phyloP scores from a whole-genome alignment of 2,113 vertebrate species.

The Phrynocephalus versicolor region DNA sequence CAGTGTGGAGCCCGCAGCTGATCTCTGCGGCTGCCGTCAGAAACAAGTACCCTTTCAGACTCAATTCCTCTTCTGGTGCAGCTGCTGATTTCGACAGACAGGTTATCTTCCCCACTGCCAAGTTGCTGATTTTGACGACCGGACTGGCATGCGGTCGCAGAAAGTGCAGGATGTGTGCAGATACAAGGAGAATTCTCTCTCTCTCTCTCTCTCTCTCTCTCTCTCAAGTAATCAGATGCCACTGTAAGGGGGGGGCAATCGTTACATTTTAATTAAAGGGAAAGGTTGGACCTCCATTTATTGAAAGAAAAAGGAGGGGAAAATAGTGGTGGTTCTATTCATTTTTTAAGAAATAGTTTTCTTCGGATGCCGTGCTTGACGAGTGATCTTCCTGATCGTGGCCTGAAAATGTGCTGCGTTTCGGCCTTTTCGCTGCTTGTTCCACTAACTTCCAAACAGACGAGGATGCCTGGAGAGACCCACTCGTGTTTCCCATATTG shows the following conservation, averaged over 20 bases:
- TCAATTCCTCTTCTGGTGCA: slow-evolving; percentile 15
- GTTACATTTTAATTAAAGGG: not conserved
- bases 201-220: not conserved
- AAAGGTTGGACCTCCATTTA: fast-evolving
- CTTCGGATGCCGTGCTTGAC: not conserved
- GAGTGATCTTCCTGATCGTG: not conserved
- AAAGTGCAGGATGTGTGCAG: slow-evolving; percentile 9
- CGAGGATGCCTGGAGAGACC: not conserved
- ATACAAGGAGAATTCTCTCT: not conserved
- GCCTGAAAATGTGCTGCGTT: not conserved
- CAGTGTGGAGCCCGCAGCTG: slow-evolving; percentile 50
- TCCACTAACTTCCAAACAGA: too few species aligned
- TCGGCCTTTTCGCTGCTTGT: not conserved
- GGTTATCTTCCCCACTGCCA: too few species aligned
- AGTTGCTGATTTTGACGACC: slow-evolving; percentile 14
- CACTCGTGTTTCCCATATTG: too few species aligned
- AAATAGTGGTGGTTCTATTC: not conserved
- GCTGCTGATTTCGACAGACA: too few species aligned
- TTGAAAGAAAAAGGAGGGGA: not conserved
- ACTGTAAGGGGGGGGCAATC: not conserved
- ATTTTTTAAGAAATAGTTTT: not conserved
- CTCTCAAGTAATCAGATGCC: not conserved
- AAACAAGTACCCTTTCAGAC: slow-evolving; percentile 68
- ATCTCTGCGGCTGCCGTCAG: slow-evolving; percentile 17
- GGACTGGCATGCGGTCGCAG: too few species aligned